Evolutionary conservation across 2,113 vertebrate genomes (phyloP), one percentile per base, ranked within the genome.

Genomic region (human): DNA sequence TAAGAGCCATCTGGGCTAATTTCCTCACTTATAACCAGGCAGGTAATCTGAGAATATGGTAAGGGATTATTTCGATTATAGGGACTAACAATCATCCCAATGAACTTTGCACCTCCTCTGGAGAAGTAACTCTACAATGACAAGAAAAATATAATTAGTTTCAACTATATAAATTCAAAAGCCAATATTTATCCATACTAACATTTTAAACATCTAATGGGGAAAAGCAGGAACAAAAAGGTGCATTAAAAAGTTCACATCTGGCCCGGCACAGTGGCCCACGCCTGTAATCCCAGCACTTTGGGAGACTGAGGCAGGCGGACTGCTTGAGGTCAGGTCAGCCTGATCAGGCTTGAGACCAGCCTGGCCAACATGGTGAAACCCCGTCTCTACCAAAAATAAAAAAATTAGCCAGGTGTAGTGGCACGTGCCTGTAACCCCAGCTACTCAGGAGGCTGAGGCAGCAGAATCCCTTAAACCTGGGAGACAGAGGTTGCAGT

Each of bases 71-170:
- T 99, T 61, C 99, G 99, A 98, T 99, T 99, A 96, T 99, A 99
- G 4, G 99, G 99, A 96, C 99, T 99, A 97, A 99, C 98, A n/a
- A 99, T 99, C 99, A 99, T 99, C 52, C 99, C 99, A 38, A 99
- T 99, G 97, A 99, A 99, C 55, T 99, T 99, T 92, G 99, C 99
- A 80, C 99, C 99, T 5, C 99, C 99, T 52, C 99, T 99, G 92
- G 99, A 99, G 98, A 99, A 99, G 94, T 99, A 99, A 98, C 99
- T 99, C 99, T 99, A 94, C n/a, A 98, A 93, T 90, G 14, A 96
- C 20, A 50, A 92, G 82, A 89, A 90, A 93, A 94, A n/a, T 61
- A 59, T n/a, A 92, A 96, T 91, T 93, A 96, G 93, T 97, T 86
- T 97, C 8, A 90, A 90, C 32, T 66, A 64, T 14, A 72, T 81